These are phyloP conservation scores for Drosophila lutescens DNA, from an alignment of 2,888 invertebrate genomes.

Conservation along the genomic window DNA sequence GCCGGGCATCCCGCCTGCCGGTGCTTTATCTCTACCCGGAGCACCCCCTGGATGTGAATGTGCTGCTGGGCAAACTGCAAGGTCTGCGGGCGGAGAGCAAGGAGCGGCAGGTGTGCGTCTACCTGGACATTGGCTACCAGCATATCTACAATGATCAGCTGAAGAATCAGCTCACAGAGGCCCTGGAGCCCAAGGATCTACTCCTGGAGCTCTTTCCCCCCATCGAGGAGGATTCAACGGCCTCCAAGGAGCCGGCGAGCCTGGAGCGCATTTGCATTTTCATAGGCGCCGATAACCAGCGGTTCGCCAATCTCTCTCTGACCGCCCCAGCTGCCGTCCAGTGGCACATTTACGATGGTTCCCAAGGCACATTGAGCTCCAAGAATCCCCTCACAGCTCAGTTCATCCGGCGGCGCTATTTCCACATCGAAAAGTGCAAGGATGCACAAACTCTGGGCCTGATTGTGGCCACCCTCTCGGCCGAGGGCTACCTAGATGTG, in stretches of 20 bases:
- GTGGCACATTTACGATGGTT: slow-evolving; percentile 87
- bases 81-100: slow-evolving; percentile 81
- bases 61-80: slow-evolving; percentile 80
- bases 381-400: slow-evolving; percentile 85
- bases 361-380: slow-evolving; percentile 80
- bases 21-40: slow-evolving; percentile 90
- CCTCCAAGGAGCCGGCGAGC: slow-evolving; percentile 73
- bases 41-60: slow-evolving; percentile 85
- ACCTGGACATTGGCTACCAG: slow-evolving; percentile 89
- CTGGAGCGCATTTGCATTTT: slow-evolving; percentile 87
- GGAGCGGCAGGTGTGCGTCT: slow-evolving; percentile 85
- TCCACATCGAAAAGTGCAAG: slow-evolving; percentile 94
- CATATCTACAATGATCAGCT: slow-evolving; percentile 85
- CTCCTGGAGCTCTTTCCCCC: slow-evolving; percentile 72
- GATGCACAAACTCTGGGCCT: slow-evolving; percentile 95
- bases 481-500: slow-evolving; percentile 90
- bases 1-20: slow-evolving; percentile 90
- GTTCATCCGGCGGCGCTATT: slow-evolving; percentile 92
- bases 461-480: slow-evolving; percentile 95
- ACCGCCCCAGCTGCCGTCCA: slow-evolving; percentile 85
- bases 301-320: slow-evolving; percentile 87
- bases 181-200: slow-evolving; percentile 60
- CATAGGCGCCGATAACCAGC: slow-evolving; percentile 88
- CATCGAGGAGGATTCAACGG: slow-evolving; percentile 55
- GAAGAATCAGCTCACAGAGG: slow-evolving; percentile 49